Conservation (phyloP, 2,797 vertebrate genomes). For the Sebastes taczanowskii region DNA sequence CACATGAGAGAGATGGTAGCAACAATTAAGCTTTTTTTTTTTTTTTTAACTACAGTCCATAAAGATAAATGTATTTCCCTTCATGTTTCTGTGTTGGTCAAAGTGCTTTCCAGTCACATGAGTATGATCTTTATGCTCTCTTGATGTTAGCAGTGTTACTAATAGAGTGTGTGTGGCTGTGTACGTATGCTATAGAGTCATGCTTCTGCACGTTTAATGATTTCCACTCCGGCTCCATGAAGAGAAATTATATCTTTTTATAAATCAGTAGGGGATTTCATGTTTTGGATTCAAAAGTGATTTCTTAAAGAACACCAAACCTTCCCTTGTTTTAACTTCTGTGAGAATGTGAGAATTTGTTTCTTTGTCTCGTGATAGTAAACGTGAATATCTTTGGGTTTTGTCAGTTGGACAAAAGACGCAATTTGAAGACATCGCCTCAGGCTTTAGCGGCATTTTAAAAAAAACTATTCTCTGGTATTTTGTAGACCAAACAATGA, state of each 20-base stretch:
- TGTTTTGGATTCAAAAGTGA: background rate
- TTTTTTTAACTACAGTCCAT: background rate
- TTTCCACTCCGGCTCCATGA: background rate
- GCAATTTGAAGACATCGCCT: background rate
- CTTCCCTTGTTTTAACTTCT: background rate
- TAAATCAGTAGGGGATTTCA: background rate
- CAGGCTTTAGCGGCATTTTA: background rate
- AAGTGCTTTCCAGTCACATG: constrained; percentile 27
- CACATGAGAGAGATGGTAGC: background rate
- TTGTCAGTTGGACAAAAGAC: background rate
- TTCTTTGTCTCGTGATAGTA: background rate
- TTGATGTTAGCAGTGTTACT: constrained; percentile 1
- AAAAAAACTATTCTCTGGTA: background rate
- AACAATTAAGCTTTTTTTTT: background rate
- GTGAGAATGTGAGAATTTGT: background rate
- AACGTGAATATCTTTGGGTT: background rate
- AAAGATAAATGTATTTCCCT: background rate
- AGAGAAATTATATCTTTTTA: background rate
- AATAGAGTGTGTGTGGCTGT: background rate
- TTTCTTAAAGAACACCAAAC: background rate
- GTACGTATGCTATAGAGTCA: background rate
- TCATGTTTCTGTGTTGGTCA: background rate
- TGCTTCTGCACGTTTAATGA: background rate
- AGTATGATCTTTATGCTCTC: constrained; percentile 3
- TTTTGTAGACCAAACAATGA: background rate